These are phyloP conservation scores for Drosophila biarmipes DNA, from an alignment of 1,140 invertebrate genomes.

Conservation along the genomic window DNA sequence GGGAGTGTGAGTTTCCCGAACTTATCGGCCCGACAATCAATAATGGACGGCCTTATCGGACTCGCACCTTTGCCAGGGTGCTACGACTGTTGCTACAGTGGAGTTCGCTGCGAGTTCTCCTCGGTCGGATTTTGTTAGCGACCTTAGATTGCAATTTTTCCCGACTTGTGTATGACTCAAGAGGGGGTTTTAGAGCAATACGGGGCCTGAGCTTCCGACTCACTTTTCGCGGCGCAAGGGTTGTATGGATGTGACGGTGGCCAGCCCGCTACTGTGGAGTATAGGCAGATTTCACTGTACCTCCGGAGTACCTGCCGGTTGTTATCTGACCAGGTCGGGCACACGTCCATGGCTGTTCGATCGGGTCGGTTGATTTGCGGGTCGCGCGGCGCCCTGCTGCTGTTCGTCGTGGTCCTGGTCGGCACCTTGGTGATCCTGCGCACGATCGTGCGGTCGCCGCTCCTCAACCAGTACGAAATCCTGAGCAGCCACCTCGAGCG, in stretches of 20 bases:
- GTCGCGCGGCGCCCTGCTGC: conserved; percentile 8
- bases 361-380: conserved; percentile 28
- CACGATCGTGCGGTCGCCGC: conserved; percentile 41
- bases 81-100: conserved; percentile 14
- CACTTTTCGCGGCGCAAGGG: too few species aligned
- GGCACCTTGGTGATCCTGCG: conserved; percentile 32
- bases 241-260: neutral
- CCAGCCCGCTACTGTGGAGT: too few species aligned
- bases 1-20: conserved; percentile 14
- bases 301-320: neutral
- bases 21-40: conserved; percentile 57
- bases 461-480: conserved; percentile 71
- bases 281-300: conserved; percentile 12
- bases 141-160: too few species aligned
- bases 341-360: conserved; percentile 59
- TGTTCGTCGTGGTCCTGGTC: conserved; percentile 27
- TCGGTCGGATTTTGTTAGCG: too few species aligned
- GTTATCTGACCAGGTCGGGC: conserved; percentile 17
- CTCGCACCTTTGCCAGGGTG: conserved; percentile 17
- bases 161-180: too few species aligned
- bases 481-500: conserved; percentile 42
- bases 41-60: conserved; percentile 42
- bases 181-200: too few species aligned
- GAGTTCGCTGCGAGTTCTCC: neutral
- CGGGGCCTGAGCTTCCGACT: too few species aligned